Evolutionary conservation across 2,113 vertebrate genomes (phyloP), one percentile per base, ranked within the genome.

Genomic region (Noturus placidus): DNA sequence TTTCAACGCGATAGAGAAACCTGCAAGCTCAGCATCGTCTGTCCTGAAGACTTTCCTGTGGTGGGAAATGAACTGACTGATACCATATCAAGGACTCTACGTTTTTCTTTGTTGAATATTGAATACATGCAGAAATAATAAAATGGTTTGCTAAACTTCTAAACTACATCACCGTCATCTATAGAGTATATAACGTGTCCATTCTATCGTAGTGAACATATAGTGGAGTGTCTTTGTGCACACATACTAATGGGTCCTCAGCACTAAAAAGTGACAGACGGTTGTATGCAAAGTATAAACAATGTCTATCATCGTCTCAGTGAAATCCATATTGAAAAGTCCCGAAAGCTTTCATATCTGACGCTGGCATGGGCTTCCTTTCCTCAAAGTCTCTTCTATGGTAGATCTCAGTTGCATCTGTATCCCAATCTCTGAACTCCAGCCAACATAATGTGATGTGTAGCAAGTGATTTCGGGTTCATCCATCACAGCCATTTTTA

Each of bases 401-500:
- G 52, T n/a, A 54, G n/a, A 84, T 90, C 81, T 84, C 46, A 15
- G 46, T 17, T 27, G 89, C 83, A 77, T 84, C 70, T 67, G 65
- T 77, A 74, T 90, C 56, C 74, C 83, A 79, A 65, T 84, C 77
- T 83, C 72, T 87, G 89, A 88, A 87, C 89, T 86, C 89, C 87
- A 84, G 87, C 87, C 87, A 82, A 65, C 85, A 87, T 90, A 88
- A 88, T 90, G 89, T 88, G 89, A 90, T 88, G 82, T 87, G 89
- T 88, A 90, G 89, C 87, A 78, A 88, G 84, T 57, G 89, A 90
- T 90, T 90, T 88, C 38, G 20, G 87, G 74, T 88, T 90, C 89
- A 90, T 90, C 89, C 89, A 90, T 90, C 89, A 87, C 85, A 85
- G 85, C 81, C 87, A 67, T 86, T 90, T 90, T 88, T 88, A 88